phyloP scores from a whole-genome alignment of 1,140 invertebrate genomes.

The Teleopsis dalmanni region DNA sequence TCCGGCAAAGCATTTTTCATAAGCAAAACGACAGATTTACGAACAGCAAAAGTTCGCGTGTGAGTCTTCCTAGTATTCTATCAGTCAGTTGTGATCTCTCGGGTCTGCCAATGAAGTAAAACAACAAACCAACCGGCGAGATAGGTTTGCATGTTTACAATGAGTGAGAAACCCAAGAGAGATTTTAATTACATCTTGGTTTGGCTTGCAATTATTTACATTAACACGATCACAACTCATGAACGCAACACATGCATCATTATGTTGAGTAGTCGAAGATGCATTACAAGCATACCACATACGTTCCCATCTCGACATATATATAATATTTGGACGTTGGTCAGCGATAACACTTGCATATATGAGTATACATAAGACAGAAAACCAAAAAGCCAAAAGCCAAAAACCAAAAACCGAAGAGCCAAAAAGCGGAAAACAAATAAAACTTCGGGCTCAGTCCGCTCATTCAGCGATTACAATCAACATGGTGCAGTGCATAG shows the following conservation, averaged over 20 bases:
- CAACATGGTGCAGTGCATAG: conserved; percentile 1
- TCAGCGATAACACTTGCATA: too few species aligned
- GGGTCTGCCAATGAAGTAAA: too few species aligned
- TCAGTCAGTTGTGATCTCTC: too few species aligned
- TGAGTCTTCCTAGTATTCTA: too few species aligned
- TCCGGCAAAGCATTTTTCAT: too few species aligned
- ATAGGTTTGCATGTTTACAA: too few species aligned
- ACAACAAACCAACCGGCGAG: too few species aligned
- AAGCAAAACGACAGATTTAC: too few species aligned
- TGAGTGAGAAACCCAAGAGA: too few species aligned
- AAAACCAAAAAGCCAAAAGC: not conserved
- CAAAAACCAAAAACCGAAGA: too few species aligned
- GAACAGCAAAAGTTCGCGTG: too few species aligned
- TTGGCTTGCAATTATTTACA: conserved; percentile 42
- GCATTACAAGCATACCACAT: not conserved
- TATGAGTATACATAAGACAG: not conserved
- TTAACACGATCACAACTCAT: conserved; percentile 44
- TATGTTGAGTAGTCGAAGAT: conserved; percentile 23
- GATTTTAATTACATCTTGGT: conserved; percentile 34
- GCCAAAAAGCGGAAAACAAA: not conserved
- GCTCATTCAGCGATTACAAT: conserved; percentile 4
- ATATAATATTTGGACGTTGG: too few species aligned
- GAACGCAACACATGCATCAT: conserved; percentile 43
- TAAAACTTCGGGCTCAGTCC: not conserved
- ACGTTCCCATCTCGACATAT: not conserved